Base-by-base conservation (phyloP, 2,113 vertebrate species). In the Nerophis lumbriciformis region DNA sequence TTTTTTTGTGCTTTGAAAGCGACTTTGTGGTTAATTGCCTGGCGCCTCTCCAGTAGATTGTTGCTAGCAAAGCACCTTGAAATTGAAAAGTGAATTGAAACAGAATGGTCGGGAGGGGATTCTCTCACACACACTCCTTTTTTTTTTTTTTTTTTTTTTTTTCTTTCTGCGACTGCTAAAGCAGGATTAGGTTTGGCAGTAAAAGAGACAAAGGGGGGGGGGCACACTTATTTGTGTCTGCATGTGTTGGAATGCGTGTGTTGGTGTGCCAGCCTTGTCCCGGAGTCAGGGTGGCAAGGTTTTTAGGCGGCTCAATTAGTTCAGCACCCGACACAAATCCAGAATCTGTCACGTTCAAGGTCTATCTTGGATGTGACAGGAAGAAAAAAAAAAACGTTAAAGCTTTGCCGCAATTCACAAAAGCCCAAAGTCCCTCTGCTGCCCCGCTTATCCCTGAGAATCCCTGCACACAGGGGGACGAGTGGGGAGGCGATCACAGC, bases 51-150 rank as follows among this genome's bases (percentile, higher is more conserved):
- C 61, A 66, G 76, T 73, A 80, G 66, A 71, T 68, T 75, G 54
- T 66, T 80, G 83, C 87, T 86, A 87, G 83, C 85, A 84, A 88
- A 87, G 82, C 82, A 89, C 85, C 87, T 90, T 90, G 88, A 89
- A 90, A 88, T 90, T 87, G 85, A 87, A 89, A 88, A 86, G 80
- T 86, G 87, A 88, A 88, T 87, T 88, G 85, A 77, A 85, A 83
- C 77, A 78, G 79, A 88, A 89, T 77, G 61, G 76, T 12, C 82
- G 78, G 80, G 83, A 83, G 73, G 81, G 80, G 80, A 88, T 86
- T 85, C 80, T 77, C 77, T 66, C 71, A 57, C 65, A 58, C 16
- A 48, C 48, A 37, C 58, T 61, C 47, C n/a, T 19, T 19, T 19
- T 19, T 19, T 19, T 19, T 19, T 19, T 19, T 19, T 59, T 59